Evolutionary conservation across 2,888 invertebrate species (phyloP), one percentile per base, ranked within the genome.

Genomic region (Temnothorax unifasciatus): DNA sequence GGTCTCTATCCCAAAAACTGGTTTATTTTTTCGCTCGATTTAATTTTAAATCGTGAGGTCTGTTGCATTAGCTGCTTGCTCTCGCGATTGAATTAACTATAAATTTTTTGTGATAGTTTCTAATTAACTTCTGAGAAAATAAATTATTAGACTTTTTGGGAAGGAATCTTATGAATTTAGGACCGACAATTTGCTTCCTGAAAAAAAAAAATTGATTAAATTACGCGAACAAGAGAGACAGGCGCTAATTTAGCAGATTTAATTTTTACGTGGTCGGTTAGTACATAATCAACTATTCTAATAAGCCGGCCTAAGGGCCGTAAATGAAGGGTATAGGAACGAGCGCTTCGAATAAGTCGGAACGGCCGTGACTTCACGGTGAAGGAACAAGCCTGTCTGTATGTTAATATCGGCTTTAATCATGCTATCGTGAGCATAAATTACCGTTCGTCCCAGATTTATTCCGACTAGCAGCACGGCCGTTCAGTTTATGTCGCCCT

Each of bases 321-420:
- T 9, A 41, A 63, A 79, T 34, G 57, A 71, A 57, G 69, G 44
- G 34, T 29, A 41, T 25, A 29, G 15, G 29, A 5, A 61, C 15
- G 44, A 41, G 21, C 15, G 44, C 21, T 66, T 41, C n/a, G 25
- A 52, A 44, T 44, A 44, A 69, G 69, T 57, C 44, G 68, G 6
- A 54, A 44, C 41, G n/a, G 29, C 69, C 57, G 57, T 50, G 69
- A 44, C 57, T 79, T 57, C 15, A 47, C 57, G 34, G 57, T 38
- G 44, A 69, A 6, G 69, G 44, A 69, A 79, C 69, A 79, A 44
- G 71, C 57, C 57, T 68, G 69, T 79, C 57, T 59, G 71, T 79
- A 79, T 79, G 79, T 71, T 79, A 79, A 79, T 79, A 69, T 79
- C 57, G 71, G 34, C 57, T 79, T 79, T 71, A 79, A 79, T 79